A percentile compares a stretch with the other conserved stretches of the same genome.
Conservation (phyloP, 2,888 invertebrate species). For the Cerastoderma edule region DNA sequence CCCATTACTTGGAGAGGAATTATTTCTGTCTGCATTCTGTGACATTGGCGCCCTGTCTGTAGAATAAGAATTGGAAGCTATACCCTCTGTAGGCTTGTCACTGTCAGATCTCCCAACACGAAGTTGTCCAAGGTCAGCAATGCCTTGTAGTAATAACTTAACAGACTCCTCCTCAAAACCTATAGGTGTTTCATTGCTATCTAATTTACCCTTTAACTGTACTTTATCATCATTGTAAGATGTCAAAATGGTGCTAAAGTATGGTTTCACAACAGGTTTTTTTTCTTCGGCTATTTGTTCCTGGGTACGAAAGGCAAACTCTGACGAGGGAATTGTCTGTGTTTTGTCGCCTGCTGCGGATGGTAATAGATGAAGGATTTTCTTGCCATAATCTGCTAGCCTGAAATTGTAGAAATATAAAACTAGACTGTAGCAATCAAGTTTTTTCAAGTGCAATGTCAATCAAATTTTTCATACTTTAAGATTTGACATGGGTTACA, state of each 20-base stretch:
- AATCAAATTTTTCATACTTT: too few relatives aligned
- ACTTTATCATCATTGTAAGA: conserved; percentile 21
- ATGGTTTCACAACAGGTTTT: conserved; percentile 32
- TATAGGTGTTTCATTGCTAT: background rate
- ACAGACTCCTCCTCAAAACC: conserved; percentile 8
- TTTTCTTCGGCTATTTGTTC: conserved; percentile 33
- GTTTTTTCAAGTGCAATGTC: too few relatives aligned
- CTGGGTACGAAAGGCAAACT: conserved; percentile 23
- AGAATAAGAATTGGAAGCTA: too few relatives aligned
- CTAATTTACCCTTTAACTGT: conserved; percentile 11
- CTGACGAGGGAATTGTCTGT: conserved; percentile 53
- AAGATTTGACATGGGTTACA: too few relatives aligned
- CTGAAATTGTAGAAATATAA: too few relatives aligned
- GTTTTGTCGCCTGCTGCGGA: conserved; percentile 66
- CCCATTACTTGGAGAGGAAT: too few relatives aligned
- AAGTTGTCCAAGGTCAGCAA: background rate
- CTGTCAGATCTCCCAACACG: too few relatives aligned
- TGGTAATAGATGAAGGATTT: conserved; percentile 51
- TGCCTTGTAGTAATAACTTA: background rate
- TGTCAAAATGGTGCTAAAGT: conserved; percentile 41
- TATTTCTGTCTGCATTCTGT: too few relatives aligned
- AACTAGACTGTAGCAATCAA: too few relatives aligned
- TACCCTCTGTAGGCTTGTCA: too few relatives aligned
- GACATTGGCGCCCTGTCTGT: too few relatives aligned
- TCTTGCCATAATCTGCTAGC: conserved; percentile 48